These are phyloP conservation scores for Meliscaeva auricollis DNA, from an alignment of 2,888 invertebrate genomes.

Conservation along the genomic window DNA sequence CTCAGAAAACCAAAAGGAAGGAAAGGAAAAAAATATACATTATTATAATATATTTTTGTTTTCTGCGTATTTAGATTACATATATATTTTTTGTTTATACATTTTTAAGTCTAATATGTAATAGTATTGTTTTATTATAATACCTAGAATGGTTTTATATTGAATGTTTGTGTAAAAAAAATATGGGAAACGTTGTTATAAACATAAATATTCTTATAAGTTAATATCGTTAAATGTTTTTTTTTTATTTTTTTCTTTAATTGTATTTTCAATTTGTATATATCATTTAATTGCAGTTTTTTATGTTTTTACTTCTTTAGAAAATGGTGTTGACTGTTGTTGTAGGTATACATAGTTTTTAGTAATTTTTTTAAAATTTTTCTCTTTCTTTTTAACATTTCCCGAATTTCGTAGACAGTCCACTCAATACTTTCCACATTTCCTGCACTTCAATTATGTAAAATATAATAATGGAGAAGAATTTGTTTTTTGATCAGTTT, in stretches of 20 bases:
- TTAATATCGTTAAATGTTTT: constrained; percentile 43
- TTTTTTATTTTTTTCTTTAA: constrained; percentile 27
- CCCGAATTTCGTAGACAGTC: constrained; percentile 48
- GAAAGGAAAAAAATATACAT: constrained; percentile 70
- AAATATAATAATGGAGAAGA: constrained; percentile 39
- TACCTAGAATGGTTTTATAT: constrained; percentile 52
- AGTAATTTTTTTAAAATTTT: background rate
- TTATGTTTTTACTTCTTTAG: constrained; percentile 16
- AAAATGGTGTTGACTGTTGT: constrained; percentile 37
- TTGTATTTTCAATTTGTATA: constrained; percentile 39
- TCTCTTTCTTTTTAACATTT: constrained; percentile 24
- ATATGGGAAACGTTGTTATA: constrained; percentile 24
- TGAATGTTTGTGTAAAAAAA: constrained; percentile 43
- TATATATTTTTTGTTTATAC: constrained; percentile 56
- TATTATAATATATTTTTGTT: constrained; percentile 37
- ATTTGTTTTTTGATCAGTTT: constrained; percentile 31
- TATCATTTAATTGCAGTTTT: no score
- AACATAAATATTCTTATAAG: constrained; percentile 61
- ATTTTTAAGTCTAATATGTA: constrained; percentile 34
- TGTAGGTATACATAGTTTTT: constrained; percentile 46
- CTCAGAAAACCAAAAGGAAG: constrained; percentile 35
- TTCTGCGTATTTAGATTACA: constrained; percentile 29
- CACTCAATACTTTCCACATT: background rate
- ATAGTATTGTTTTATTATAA: constrained; percentile 50
- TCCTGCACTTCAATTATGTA: background rate